phyloP scores from a whole-genome alignment of 2,113 vertebrate species.

The Todiramphus saurophagus region DNA sequence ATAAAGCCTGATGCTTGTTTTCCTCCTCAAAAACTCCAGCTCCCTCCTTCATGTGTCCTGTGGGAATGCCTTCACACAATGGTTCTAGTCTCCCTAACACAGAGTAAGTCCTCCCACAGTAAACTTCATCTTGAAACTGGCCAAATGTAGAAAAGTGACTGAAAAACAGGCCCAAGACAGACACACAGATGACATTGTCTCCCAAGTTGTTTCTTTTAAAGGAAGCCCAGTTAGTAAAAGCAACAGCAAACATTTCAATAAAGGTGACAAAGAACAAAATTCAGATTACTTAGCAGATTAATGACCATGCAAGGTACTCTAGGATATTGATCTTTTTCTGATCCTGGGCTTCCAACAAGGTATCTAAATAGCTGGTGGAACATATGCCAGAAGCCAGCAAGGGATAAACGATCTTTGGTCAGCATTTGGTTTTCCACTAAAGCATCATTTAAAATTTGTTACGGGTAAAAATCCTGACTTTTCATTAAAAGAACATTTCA shows the following conservation, averaged over 20 bases:
- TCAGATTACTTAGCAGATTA: neutral
- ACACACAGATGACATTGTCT: neutral
- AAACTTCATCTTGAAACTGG: neutral
- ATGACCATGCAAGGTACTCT: neutral
- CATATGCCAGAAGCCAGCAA: neutral
- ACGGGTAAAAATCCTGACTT: neutral
- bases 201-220: neutral
- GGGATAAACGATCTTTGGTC: neutral
- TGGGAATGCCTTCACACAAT: neutral
- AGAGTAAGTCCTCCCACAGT: neutral
- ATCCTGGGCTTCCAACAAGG: neutral
- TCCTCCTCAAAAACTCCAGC: neutral
- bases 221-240: neutral
- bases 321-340: neutral
- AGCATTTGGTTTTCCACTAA: neutral
- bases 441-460: constrained; percentile 15
- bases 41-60: neutral
- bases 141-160: neutral
- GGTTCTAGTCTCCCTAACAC: neutral
- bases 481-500: constrained; percentile 1
- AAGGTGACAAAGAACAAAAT: neutral
- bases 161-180: neutral
- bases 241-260: neutral
- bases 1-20: neutral
- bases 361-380: neutral